Conservation (phyloP, 2,888 invertebrate species). For the Acanthosepion pharaonis region DNA sequence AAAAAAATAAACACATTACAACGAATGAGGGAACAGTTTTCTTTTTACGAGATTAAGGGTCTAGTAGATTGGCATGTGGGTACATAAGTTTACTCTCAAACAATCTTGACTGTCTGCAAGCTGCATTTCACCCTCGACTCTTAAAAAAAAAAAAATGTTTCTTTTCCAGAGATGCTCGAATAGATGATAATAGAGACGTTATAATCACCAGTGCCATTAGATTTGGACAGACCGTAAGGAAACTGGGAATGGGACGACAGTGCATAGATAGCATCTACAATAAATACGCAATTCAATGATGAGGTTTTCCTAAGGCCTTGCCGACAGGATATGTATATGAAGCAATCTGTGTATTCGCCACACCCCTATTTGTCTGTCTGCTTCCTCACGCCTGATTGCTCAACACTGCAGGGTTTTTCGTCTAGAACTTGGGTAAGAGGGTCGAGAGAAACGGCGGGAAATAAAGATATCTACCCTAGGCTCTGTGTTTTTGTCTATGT, state of each 20-base stretch:
- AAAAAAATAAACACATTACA: background rate
- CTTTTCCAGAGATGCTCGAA: too few species aligned
- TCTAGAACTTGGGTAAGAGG: background rate
- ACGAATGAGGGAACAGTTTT: background rate
- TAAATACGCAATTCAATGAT: background rate
- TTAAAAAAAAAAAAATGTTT: too few species aligned
- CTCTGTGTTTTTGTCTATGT: background rate
- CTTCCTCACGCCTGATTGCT: slow-evolving; percentile 21
- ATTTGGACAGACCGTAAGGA: too few species aligned
- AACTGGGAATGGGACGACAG: background rate
- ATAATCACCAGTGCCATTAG: too few species aligned
- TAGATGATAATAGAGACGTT: too few species aligned
- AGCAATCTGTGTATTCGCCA: background rate
- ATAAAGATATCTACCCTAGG: slow-evolving; percentile 10
- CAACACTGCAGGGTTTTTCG: background rate
- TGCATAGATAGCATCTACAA: background rate
- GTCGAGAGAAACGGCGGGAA: background rate
- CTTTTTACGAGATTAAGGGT: background rate
- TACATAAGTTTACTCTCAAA: background rate
- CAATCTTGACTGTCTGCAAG: background rate
- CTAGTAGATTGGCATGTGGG: background rate
- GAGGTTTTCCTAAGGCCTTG: background rate
- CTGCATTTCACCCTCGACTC: background rate
- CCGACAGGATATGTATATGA: background rate
- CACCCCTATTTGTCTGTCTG: background rate